These are phyloP conservation scores for Rallus crepitans DNA, from an alignment of 2,797 vertebrate genomes.

Conservation along the genomic window DNA sequence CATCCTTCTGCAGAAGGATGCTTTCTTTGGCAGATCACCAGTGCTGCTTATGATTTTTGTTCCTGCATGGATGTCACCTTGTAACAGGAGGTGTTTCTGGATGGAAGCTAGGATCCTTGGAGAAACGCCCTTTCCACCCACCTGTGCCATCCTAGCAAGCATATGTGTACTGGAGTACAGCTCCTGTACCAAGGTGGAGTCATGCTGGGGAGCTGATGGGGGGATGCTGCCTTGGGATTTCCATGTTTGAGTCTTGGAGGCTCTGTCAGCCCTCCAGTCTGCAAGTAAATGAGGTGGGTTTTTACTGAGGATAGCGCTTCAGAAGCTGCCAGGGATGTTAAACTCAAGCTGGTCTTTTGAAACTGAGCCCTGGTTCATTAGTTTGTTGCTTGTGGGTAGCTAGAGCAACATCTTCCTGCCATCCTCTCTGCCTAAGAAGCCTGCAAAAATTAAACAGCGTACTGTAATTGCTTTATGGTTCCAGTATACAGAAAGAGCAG, in stretches of 20 bases:
- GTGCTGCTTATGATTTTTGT: neutral
- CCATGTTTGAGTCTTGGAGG: neutral
- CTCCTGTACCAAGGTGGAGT: fast-evolving
- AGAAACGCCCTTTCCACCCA: neutral
- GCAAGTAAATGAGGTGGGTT: neutral
- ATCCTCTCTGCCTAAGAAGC: neutral
- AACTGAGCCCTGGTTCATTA: neutral
- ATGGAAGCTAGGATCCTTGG: neutral
- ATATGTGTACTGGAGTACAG: neutral
- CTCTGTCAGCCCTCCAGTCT: neutral
- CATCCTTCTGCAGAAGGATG: neutral
- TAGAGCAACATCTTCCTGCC: neutral
- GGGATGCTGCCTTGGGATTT: neutral
- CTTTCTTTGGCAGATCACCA: neutral
- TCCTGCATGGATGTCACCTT: neutral
- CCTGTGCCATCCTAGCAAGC: neutral
- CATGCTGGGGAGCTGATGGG: neutral
- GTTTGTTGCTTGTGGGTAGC: neutral
- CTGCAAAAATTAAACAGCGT: neutral
- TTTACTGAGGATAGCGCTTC: neutral
- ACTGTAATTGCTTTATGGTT: neutral
- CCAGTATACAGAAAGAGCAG: neutral
- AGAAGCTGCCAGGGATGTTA: neutral
- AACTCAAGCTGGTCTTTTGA: neutral
- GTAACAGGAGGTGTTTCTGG: neutral